Evolutionary conservation across 1,140 invertebrate species (phyloP), one percentile per base, ranked within the genome.

Genomic region (Eupristina koningsbergeri): DNA sequence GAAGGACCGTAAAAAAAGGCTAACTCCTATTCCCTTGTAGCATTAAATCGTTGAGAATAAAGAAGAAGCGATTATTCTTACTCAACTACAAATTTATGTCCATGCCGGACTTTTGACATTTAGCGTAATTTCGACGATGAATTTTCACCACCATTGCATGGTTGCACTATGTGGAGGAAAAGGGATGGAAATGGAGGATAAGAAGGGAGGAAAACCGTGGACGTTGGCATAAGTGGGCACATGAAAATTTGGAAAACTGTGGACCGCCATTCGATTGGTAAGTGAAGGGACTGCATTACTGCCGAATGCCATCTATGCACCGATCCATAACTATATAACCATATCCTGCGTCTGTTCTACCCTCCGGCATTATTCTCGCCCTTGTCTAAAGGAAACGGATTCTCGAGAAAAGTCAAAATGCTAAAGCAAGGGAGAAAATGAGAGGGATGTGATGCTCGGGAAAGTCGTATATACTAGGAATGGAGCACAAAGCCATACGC

Each of bases 271-370:
- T 84, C 71, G 69, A 84, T 69, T 26, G 73, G 80, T 19, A 26
- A 58, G 13, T 0, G 31, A 26, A n/a, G 36, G 41, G 80, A 45
- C 17, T 39, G 34, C 63, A 76, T 76, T 64, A 69, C 74, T 22
- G 17, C 34, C 29, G 15, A 17, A 26, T 69, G 19, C 45, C 76
- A 50, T 11, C 29, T 31, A 77, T 69, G 77, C 67, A 64, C 11
- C 53, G 83, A 75, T 75, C 83, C 83, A 45, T 84, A 73, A 76
- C 53, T 80, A 63, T 78, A 45, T 84, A 73, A 76, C 53, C 76
- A 63, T 36, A 58, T 84, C 34, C 58, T 63, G 73, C 73, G 64
- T 79, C 47, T 45, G 34, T n/a, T 50, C 26, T 15, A 17, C 31
- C 67, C 22, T 17, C 41, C 31, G 39, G 13, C 5, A 17, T 80